phyloP scores from a whole-genome alignment of 2,888 invertebrate species.

The Lacanobia wlatinum region DNA sequence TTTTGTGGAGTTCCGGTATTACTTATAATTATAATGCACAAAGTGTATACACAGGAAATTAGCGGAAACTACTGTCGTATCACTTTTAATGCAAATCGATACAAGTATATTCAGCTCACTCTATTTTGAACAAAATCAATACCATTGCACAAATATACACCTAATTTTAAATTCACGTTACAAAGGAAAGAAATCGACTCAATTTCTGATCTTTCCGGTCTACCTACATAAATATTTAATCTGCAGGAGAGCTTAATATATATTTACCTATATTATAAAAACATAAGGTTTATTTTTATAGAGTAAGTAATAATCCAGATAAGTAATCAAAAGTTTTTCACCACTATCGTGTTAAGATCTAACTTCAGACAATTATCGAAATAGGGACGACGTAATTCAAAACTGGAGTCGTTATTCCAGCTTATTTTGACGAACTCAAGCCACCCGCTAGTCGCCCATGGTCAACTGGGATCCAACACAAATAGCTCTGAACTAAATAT shows the following conservation, averaged over 20 bases:
- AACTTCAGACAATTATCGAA: neutral
- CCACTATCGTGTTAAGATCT: neutral
- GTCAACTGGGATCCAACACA: conserved; percentile 38
- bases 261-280: no score
- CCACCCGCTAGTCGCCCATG: conserved; percentile 3
- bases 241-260: no score
- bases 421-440: conserved; percentile 13
- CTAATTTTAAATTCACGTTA: neutral
- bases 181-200: neutral
- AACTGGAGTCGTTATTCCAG: conserved; percentile 1
- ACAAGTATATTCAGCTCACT: no score
- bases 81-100: neutral
- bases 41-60: neutral
- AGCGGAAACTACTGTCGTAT: neutral
- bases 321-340: no score
- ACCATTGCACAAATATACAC: neutral
- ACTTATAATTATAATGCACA: neutral
- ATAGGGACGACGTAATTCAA: neutral
- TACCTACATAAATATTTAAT: no score
- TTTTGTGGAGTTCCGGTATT: neutral
- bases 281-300: no score
- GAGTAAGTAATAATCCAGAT: no score
- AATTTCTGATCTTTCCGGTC: no score
- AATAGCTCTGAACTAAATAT: conserved; percentile 51
- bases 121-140: neutral